A percentile compares a stretch with the other conserved stretches of the same genome.
These are phyloP conservation scores for Acanthurus lineatus DNA, from an alignment of 2,797 vertebrate genomes.

Conservation along the genomic window DNA sequence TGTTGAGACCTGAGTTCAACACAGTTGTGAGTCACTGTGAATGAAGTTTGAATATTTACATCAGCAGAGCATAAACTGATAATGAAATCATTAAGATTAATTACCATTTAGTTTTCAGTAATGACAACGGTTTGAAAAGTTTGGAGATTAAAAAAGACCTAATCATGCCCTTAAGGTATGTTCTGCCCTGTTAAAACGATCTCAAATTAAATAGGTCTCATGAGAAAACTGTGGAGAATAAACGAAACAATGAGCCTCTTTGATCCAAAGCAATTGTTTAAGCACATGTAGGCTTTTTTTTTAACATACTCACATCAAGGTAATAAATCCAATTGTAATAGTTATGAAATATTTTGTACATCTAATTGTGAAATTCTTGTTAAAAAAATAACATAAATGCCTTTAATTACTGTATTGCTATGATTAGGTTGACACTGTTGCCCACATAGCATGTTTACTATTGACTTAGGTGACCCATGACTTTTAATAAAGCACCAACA, in stretches of 20 bases:
- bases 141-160: not conserved
- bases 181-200: slow-evolving; percentile 1
- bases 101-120: slow-evolving; percentile 5
- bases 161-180: slow-evolving; percentile 22
- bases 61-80: not conserved
- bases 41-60: slow-evolving; percentile 4
- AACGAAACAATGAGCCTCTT: slow-evolving; percentile 19
- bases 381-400: too few species aligned
- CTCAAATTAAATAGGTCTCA: slow-evolving; percentile 26
- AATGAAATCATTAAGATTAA: slow-evolving; percentile 22
- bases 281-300: not conserved
- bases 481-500: too few species aligned
- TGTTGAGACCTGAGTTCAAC: not conserved
- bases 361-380: too few species aligned
- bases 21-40: not conserved
- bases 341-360: not conserved
- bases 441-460: too few species aligned
- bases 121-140: slow-evolving; percentile 15
- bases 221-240: slow-evolving; percentile 22
- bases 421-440: too few species aligned
- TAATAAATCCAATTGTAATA: not conserved
- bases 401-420: too few species aligned
- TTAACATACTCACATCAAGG: not conserved
- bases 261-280: not conserved
- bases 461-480: too few species aligned